phyloP scores from a whole-genome alignment of 2,797 vertebrate genomes.

The Neosilurus mollespiculum region DNA sequence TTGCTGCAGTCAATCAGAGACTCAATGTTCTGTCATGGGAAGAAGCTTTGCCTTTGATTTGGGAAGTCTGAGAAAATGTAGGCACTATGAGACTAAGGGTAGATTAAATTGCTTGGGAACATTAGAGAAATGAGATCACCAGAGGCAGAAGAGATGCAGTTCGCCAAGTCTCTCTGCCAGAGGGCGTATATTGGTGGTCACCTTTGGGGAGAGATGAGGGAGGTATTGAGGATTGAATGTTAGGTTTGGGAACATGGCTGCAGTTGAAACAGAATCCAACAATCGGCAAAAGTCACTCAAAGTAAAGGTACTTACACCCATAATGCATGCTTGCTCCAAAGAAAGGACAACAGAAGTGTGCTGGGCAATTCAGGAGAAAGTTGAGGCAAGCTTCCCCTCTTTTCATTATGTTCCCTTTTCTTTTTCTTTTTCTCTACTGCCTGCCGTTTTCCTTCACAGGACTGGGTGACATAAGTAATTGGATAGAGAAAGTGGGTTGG shows the following conservation, averaged over 20 bases:
- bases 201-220: background rate
- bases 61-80: background rate
- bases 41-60: background rate
- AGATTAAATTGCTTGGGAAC: background rate
- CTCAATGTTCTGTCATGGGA: background rate
- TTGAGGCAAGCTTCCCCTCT: constrained; percentile 61
- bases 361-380: constrained; percentile 66
- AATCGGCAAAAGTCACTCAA: background rate
- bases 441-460: constrained; percentile 57
- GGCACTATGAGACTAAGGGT: background rate
- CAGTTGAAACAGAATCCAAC: background rate
- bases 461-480: constrained; percentile 44
- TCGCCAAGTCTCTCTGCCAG: background rate
- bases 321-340: constrained; percentile 39
- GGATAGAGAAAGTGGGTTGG: constrained; percentile 22
- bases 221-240: background rate
- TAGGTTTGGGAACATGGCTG: background rate
- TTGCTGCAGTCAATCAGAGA: constrained; percentile 11
- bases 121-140: constrained; percentile 6
- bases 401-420: constrained; percentile 63
- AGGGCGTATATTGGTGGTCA: constrained; percentile 3
- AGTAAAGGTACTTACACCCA: constrained; percentile 25
- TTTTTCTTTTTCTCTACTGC: constrained; percentile 55
- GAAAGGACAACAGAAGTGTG: constrained; percentile 58
- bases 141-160: background rate